Evolutionary conservation across 2,888 invertebrate species (phyloP), one percentile per base, ranked within the genome.

Genomic region (Phortica magna): DNA sequence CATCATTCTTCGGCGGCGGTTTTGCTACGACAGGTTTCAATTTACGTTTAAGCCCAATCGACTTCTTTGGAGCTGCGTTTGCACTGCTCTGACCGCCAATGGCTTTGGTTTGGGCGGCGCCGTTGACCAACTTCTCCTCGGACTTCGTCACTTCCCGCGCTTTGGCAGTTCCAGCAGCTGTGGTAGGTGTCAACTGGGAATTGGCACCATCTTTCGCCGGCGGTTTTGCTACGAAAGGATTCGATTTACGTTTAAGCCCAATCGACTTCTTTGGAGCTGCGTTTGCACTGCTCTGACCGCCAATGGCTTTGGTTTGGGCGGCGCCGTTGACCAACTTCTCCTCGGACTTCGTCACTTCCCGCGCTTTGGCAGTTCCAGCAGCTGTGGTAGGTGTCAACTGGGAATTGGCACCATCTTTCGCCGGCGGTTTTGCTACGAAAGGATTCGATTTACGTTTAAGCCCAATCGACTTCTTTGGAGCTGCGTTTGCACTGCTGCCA

Each of bases 321-420:
- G 9, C 12, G n/a, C 5, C 4, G 41, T 22, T 39, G 10, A 73
- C 12, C 9, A 71, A n/a, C n/a, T n/a, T n/a, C n/a, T n/a, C n/a
- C n/a, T n/a, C n/a, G n/a, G n/a, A n/a, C n/a, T n/a, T 80, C 39
- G 1, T 14, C 9, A 61, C 22, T 4, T 73, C 17, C 7, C 5
- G 3, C 0, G 65, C n/a, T 68, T 59, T 70, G n/a, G 7, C 2
- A 12, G 57, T n/a, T 6, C 19, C 7, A 4, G 48, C 43, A 19
- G 6, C 48, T n/a, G 31, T 42, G 10, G n/a, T 10, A 48, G 48
- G n/a, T n/a, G n/a, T n/a, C n/a, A n/a, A n/a, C n/a, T n/a, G n/a
- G n/a, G 80, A 77, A 43, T 80, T 78, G 31, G 53, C 76, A 42
- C 75, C 76, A 10, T 76, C 53, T 9, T 59, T 68, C 53, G 43